Evolutionary conservation across 2,888 invertebrate genomes (phyloP).

Genomic region (Ennomos quercinarius): DNA sequence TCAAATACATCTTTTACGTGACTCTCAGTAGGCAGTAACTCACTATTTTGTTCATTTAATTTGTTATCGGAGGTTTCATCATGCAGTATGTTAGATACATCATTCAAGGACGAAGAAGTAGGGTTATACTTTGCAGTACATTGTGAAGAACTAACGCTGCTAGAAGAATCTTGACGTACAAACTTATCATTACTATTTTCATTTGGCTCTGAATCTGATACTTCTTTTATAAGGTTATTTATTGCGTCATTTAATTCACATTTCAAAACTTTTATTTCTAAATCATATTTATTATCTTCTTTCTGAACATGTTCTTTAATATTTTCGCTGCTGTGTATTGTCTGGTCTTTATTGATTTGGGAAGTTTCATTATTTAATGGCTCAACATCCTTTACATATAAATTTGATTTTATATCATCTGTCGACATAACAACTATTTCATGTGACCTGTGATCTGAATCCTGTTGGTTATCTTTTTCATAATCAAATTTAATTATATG

Average conservation of each 20-base stretch:
- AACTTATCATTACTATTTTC: slow-evolving; percentile 62
- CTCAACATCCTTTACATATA: slow-evolving; percentile 70
- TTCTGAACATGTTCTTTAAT: slow-evolving; percentile 29
- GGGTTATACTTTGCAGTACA: slow-evolving; percentile 90
- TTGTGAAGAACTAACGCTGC: slow-evolving; percentile 88
- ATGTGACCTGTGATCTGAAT: slow-evolving; percentile 44
- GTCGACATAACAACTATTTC: slow-evolving; percentile 75
- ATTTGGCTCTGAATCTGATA: slow-evolving; percentile 68
- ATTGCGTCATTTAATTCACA: slow-evolving; percentile 79
- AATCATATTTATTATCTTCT: slow-evolving; percentile 54
- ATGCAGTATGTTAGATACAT: slow-evolving; percentile 84
- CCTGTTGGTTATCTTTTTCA: slow-evolving; percentile 23
- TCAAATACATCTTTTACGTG: slow-evolving; percentile 78
- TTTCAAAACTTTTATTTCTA: slow-evolving; percentile 77
- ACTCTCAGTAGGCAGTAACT: slow-evolving; percentile 49
- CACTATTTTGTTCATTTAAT: slow-evolving; percentile 40
- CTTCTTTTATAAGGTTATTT: slow-evolving; percentile 78
- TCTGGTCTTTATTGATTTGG: slow-evolving; percentile 11
- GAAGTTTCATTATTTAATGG: slow-evolving; percentile 36
- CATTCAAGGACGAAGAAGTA: slow-evolving; percentile 84
- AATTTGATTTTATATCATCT: slow-evolving; percentile 70
- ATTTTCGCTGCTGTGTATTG: slow-evolving; percentile 2
- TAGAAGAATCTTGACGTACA: slow-evolving; percentile 85
- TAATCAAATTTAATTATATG: slow-evolving; percentile 30
- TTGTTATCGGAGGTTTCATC: slow-evolving; percentile 65